Percentiles rank a stretch among this genome's conserved stretches.
Conservation (phyloP, 1,140 invertebrate species). For the Zaprionus taronus region DNA sequence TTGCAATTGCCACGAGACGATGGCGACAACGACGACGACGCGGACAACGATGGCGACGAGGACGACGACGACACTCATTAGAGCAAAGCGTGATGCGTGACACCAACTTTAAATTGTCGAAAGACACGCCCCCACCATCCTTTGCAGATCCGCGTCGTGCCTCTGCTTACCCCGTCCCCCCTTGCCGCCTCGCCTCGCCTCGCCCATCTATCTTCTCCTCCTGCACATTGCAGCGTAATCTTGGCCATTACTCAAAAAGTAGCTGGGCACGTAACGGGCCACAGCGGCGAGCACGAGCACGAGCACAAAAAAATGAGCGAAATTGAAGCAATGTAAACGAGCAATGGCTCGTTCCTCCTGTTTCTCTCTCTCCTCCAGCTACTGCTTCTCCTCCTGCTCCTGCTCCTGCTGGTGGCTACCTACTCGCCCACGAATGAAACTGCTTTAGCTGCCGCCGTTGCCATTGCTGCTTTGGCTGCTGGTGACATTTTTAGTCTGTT, state of each 20-base stretch:
- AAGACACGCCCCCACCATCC: conserved; percentile 46
- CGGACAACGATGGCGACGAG: conserved; percentile 53
- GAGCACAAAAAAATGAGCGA: conserved; percentile 24
- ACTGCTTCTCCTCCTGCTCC: background rate
- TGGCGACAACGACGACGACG: conserved; percentile 18
- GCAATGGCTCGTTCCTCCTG: conserved; percentile 6
- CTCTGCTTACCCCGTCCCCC: background rate
- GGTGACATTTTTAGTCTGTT: conserved; percentile 68
- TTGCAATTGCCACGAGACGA: conserved; percentile 65
- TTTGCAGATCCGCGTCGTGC: background rate
- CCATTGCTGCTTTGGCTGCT: conserved; percentile 42
- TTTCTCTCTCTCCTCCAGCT: background rate
- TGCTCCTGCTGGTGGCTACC: conserved; percentile 37
- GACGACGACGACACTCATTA: conserved; percentile 72
- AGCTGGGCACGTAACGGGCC: conserved; percentile 66
- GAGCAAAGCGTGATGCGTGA: conserved; percentile 77
- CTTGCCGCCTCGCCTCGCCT: background rate
- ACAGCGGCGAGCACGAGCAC: conserved; percentile 11
- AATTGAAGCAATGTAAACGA: conserved; percentile 51
- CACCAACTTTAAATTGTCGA: conserved; percentile 78
- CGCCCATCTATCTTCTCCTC: conserved; percentile 32
- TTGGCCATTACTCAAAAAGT: conserved; percentile 80
- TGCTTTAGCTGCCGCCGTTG: conserved; percentile 22
- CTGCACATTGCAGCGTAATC: conserved; percentile 69
- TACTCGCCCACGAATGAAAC: conserved; percentile 20